Percentiles rank a stretch among this genome's conserved stretches.
These are phyloP conservation scores for Hipparchia sbordonii DNA, from an alignment of 2,888 invertebrate genomes.

Conservation along the genomic window DNA sequence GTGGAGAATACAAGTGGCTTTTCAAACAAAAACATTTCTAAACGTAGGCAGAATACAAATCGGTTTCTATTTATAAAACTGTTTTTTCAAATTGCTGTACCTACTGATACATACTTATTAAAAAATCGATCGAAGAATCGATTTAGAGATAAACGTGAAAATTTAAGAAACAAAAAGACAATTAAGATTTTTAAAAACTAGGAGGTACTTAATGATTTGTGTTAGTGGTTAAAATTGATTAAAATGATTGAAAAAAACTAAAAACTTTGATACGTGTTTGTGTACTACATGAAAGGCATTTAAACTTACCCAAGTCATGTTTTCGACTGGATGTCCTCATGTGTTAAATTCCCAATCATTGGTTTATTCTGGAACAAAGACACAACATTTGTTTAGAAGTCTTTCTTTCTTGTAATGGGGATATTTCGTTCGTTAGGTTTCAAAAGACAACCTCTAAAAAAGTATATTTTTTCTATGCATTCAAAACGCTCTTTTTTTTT, in stretches of 20 bases:
- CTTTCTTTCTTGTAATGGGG: too few species aligned
- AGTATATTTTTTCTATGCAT: too few species aligned
- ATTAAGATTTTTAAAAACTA: too few species aligned
- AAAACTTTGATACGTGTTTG: background rate
- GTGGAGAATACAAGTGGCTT: conserved; percentile 7
- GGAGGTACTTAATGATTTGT: too few species aligned
- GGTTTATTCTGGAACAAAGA: conserved; percentile 56
- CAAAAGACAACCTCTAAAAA: background rate
- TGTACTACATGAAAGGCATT: too few species aligned
- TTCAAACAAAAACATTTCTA: conserved; percentile 12
- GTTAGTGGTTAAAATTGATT: too few species aligned
- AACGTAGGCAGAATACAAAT: background rate
- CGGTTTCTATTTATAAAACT: background rate
- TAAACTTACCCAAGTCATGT: conserved; percentile 70
- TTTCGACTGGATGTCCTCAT: conserved; percentile 49
- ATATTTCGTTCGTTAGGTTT: too few species aligned
- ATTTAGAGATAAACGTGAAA: too few species aligned
- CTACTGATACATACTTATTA: too few species aligned
- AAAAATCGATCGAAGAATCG: too few species aligned
- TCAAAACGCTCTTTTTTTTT: too few species aligned
- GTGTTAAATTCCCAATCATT: conserved; percentile 55
- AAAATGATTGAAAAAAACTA: background rate
- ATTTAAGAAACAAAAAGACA: too few species aligned
- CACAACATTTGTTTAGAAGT: background rate
- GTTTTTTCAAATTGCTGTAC: background rate